These are phyloP conservation scores for Monochamus alternatus DNA, from an alignment of 2,888 invertebrate species.

Conservation along the genomic window DNA sequence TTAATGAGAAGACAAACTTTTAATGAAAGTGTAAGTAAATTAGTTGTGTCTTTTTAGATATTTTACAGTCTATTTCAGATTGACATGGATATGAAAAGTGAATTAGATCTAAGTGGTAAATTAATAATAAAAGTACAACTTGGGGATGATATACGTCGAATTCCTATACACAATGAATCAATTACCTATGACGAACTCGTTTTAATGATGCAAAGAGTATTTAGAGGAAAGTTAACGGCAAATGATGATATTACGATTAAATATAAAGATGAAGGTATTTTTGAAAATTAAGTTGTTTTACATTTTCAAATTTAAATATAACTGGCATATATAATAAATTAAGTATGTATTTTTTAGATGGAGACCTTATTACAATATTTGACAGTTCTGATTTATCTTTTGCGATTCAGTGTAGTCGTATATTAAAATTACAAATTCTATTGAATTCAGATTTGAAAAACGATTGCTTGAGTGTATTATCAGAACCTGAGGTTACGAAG, in stretches of 20 bases:
- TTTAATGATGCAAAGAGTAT: conserved; percentile 83
- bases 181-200: conserved; percentile 81
- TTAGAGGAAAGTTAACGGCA: conserved; percentile 76
- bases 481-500: conserved; percentile 69
- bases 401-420: conserved; percentile 79
- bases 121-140: conserved; percentile 75
- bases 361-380: conserved; percentile 81
- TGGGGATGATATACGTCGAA: conserved; percentile 79
- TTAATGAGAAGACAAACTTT: conserved; percentile 50
- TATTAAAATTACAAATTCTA: conserved; percentile 78
- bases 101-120: conserved; percentile 72
- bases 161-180: conserved; percentile 82
- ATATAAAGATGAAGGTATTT: conserved; percentile 80
- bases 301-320: background rate
- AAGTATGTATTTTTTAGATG: conserved; percentile 73
- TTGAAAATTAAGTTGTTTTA: conserved; percentile 38
- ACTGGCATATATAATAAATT: background rate
- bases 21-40: conserved; percentile 55
- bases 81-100: conserved; percentile 67
- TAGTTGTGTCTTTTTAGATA: conserved; percentile 23
- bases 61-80: conserved; percentile 47
- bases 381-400: conserved; percentile 81
- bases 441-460: conserved; percentile 67
- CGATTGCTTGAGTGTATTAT: conserved; percentile 54
- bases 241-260: conserved; percentile 81